Evolutionary conservation across 37 sponge, comb jelly and placozoan genomes (phyloP).

Genomic region (Petrosia ficiformis): DNA sequence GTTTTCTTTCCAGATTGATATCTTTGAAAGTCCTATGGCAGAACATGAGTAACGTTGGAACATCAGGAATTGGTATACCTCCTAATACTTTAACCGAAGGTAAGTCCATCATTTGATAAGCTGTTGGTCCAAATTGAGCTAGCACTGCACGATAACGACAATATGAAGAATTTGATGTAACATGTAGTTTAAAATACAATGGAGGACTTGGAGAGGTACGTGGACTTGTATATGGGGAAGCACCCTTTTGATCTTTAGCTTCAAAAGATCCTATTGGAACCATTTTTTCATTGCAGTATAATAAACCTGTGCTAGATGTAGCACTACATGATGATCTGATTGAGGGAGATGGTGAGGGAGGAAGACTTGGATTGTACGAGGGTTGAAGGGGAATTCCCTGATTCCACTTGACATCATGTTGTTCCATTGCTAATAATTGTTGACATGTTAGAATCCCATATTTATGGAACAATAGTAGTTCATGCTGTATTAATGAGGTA

Average conservation of each 20-base stretch:
- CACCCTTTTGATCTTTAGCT: not conserved
- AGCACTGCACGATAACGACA: constrained; percentile 8
- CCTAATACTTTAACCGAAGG: not conserved
- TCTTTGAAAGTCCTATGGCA: not conserved
- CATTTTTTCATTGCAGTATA: constrained; percentile 3
- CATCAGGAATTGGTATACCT: not conserved
- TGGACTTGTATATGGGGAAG: not conserved
- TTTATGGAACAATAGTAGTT: not conserved
- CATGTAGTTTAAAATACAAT: not conserved
- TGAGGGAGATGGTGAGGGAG: constrained; percentile 1
- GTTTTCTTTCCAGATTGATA: not conserved
- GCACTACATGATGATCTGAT: not conserved
- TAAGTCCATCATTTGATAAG: not conserved
- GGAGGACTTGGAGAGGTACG: not conserved
- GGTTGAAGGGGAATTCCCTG: constrained; percentile 2
- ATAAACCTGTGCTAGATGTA: not conserved
- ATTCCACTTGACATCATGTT: not conserved
- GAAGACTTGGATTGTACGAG: not conserved
- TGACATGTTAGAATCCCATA: not conserved
- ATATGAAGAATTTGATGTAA: not conserved
- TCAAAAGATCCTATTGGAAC: not conserved
- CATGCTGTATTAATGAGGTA: no score
- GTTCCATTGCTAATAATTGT: not conserved
- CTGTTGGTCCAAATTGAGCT: not conserved
- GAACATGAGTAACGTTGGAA: not conserved